These are phyloP conservation scores for Chrysina gloriosa DNA, from an alignment of 2,888 invertebrate species.

Conservation along the genomic window DNA sequence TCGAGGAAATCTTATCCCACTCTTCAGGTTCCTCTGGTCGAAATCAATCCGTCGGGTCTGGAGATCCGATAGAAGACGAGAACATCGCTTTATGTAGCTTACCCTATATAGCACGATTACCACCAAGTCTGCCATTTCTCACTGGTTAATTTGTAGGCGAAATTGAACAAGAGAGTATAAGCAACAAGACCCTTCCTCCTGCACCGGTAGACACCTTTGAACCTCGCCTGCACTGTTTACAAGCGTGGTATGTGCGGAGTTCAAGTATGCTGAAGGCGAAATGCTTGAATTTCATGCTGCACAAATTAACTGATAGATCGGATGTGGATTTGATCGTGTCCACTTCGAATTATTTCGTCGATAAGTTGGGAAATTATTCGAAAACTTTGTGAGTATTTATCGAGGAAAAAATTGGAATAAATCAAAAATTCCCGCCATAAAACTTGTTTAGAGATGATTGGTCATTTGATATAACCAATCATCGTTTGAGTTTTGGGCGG, in stretches of 20 bases:
- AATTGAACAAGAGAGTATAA: background rate
- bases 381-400: slow-evolving; percentile 37
- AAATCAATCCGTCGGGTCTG: background rate
- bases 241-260: slow-evolving; percentile 48
- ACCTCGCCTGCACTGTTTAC: slow-evolving; percentile 38
- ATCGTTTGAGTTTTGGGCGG: no score
- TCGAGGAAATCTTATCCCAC: background rate
- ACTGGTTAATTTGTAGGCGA: background rate
- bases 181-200: background rate
- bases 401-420: background rate
- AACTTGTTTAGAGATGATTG: no score
- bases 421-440: background rate
- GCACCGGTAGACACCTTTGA: background rate
- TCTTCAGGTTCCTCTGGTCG: background rate
- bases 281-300: slow-evolving; percentile 40
- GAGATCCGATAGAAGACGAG: background rate
- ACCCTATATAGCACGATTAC: background rate
- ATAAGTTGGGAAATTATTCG: slow-evolving; percentile 45
- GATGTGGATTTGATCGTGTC: slow-evolving; percentile 43
- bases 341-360: slow-evolving; percentile 33
- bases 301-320: slow-evolving; percentile 33
- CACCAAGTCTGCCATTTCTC: background rate
- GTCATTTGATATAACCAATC: no score
- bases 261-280: slow-evolving; percentile 47
- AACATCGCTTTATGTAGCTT: slow-evolving; percentile 6